A percentile compares a stretch with the other conserved stretches of the same genome.
Evolutionary conservation across 2,888 invertebrate genomes (phyloP).

Genomic region (Diaperis boleti): DNA sequence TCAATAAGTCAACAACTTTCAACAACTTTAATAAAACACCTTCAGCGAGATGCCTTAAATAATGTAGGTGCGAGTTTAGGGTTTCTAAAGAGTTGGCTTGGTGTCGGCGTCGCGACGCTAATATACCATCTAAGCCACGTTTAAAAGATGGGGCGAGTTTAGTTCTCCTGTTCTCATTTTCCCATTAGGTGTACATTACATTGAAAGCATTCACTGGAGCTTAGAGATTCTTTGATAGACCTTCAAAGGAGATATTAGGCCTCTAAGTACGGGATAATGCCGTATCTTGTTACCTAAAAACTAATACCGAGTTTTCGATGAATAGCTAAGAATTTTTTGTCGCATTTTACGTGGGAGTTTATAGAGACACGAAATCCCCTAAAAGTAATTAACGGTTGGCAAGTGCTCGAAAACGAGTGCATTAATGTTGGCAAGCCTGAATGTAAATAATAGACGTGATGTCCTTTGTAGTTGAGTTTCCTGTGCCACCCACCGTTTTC

Average conservation of each 20-base stretch:
- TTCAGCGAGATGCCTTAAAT: background rate
- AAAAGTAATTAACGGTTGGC: constrained; percentile 32
- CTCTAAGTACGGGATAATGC: constrained; percentile 50
- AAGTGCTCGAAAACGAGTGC: constrained; percentile 28
- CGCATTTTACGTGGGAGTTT: constrained; percentile 4
- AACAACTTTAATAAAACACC: too few species aligned
- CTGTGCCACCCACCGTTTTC: constrained; percentile 62
- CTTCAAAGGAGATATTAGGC: constrained; percentile 57
- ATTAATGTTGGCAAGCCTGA: constrained; percentile 25
- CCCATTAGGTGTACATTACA: constrained; percentile 56
- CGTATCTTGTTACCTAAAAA: constrained; percentile 55
- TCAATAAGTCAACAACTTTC: too few species aligned
- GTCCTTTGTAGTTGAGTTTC: constrained; percentile 58
- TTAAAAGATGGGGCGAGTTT: constrained; percentile 4
- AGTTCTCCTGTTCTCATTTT: constrained; percentile 48
- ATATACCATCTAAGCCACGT: background rate
- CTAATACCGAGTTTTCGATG: constrained; percentile 26
- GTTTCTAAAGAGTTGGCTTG: background rate
- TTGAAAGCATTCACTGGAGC: constrained; percentile 46
- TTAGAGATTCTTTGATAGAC: constrained; percentile 57
- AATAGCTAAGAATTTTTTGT: constrained; percentile 11
- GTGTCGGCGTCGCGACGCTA: background rate
- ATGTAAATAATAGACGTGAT: constrained; percentile 43
- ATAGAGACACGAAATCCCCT: constrained; percentile 3
- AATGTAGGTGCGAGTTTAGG: background rate